Conservation (phyloP, 2,888 invertebrate species). For the Physocephala rufipes region DNA sequence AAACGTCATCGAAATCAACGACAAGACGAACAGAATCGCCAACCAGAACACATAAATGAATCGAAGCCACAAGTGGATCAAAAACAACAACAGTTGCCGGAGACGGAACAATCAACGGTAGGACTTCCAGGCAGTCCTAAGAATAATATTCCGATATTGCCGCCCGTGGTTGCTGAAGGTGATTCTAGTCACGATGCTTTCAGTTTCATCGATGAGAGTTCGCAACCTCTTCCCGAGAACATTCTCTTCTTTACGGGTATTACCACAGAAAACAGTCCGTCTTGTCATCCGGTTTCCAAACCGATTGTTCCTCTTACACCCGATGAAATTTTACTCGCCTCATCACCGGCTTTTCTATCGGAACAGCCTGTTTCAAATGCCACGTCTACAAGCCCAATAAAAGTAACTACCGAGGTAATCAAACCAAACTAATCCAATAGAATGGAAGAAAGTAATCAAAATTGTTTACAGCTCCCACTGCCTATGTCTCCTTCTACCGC, state of each 20-base stretch:
- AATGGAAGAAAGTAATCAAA: no score
- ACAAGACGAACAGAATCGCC: conserved; percentile 46
- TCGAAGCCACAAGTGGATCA: background rate
- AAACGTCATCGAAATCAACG: conserved; percentile 69
- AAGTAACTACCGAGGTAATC: conserved; percentile 57
- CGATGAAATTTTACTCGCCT: conserved; percentile 53
- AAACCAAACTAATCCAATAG: background rate
- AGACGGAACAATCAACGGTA: background rate
- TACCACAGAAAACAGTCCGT: conserved; percentile 63
- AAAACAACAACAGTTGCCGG: conserved; percentile 1
- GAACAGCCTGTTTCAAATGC: conserved; percentile 47
- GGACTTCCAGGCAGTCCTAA: conserved; percentile 46
- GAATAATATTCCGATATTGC: conserved; percentile 38
- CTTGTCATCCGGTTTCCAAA: conserved; percentile 62
- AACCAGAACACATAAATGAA: conserved; percentile 40
- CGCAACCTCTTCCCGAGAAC: conserved; percentile 63
- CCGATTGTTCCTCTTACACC: conserved; percentile 60
- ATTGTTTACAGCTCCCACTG: conserved; percentile 51
- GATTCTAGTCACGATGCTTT: conserved; percentile 72
- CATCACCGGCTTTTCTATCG: conserved; percentile 52
- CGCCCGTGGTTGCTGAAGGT: conserved; percentile 57
- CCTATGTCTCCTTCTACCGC: conserved; percentile 60
- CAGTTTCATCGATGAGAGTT: conserved; percentile 68
- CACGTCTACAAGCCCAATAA: conserved; percentile 49
- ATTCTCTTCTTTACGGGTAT: conserved; percentile 63